phyloP scores from a whole-genome alignment of 2,888 invertebrate genomes.

The Macaria liturata region DNA sequence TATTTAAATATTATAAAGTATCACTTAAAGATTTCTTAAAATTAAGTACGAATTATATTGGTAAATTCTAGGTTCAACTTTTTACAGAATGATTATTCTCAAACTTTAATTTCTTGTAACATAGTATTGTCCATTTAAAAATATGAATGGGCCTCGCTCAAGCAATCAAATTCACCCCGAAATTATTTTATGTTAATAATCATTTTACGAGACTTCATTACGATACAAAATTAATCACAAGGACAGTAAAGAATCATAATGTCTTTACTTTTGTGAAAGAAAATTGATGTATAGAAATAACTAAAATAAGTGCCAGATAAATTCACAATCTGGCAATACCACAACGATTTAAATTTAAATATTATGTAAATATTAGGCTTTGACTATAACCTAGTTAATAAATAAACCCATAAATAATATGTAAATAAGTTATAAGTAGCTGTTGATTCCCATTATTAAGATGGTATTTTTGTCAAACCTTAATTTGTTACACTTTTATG shows the following conservation, averaged over 20 bases:
- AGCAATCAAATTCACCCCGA: not conserved
- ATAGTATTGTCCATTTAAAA: too few relatives aligned
- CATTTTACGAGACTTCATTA: constrained; percentile 7
- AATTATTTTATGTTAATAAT: constrained; percentile 13
- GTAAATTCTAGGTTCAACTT: not conserved
- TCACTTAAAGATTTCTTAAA: not conserved
- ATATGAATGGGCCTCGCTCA: too few relatives aligned
- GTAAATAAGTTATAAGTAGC: too few relatives aligned
- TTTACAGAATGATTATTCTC: constrained; percentile 24
- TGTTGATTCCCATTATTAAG: too few relatives aligned
- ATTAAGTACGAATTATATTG: constrained; percentile 4
- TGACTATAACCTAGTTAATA: constrained; percentile 10
- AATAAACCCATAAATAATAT: too few relatives aligned
- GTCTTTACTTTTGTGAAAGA: not conserved
- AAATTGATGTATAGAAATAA: not conserved
- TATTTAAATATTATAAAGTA: too few relatives aligned
- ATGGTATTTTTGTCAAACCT: too few relatives aligned
- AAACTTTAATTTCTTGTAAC: constrained; percentile 19
- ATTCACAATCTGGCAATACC: constrained; percentile 12
- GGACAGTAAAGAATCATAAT: not conserved
- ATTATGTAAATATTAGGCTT: constrained; percentile 18
- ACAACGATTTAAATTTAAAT: constrained; percentile 33
- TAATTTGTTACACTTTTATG: too few relatives aligned
- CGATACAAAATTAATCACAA: not conserved
- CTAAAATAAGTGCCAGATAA: not conserved